These are phyloP conservation scores for Bombus soroeensis DNA, from an alignment of 1,140 invertebrate species.

Conservation along the genomic window DNA sequence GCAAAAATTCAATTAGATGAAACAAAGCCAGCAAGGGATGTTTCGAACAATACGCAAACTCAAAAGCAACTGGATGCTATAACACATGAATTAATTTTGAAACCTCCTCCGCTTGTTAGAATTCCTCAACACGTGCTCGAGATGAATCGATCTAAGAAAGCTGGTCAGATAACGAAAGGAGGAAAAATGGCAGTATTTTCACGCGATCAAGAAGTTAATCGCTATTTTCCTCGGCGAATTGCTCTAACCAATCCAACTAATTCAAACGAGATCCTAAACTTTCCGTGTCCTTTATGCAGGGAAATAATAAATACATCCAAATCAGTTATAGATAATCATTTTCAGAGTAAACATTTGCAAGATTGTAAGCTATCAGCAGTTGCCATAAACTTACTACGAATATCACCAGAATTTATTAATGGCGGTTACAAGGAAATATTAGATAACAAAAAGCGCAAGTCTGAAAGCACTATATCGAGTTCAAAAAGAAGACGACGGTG, in stretches of 20 bases:
- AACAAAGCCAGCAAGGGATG: background rate
- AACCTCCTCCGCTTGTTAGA: slow-evolving; percentile 55
- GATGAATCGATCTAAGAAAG: background rate
- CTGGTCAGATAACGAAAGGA: background rate
- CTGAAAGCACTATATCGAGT: slow-evolving; percentile 29
- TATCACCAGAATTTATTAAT: slow-evolving; percentile 70
- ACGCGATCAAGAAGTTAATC: background rate
- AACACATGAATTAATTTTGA: background rate
- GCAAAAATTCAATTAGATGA: background rate
- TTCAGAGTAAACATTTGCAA: slow-evolving; percentile 68
- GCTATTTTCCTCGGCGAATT: slow-evolving; percentile 61
- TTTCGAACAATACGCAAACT: no score
- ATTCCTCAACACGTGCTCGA: slow-evolving; percentile 47
- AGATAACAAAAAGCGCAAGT: slow-evolving; percentile 68
- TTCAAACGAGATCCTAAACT: slow-evolving; percentile 58
- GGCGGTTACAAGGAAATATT: slow-evolving; percentile 66
- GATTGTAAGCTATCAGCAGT: slow-evolving; percentile 70
- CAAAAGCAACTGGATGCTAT: background rate
- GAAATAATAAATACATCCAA: slow-evolving; percentile 76
- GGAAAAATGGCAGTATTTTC: background rate
- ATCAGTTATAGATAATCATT: slow-evolving; percentile 70
- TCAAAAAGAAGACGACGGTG: slow-evolving; percentile 70
- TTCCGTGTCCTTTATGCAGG: slow-evolving; percentile 77
- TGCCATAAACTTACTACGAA: slow-evolving; percentile 54
- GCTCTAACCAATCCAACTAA: slow-evolving; percentile 71